A percentile compares a stretch with the other conserved stretches of the same genome.
Conservation (phyloP, 2,797 vertebrate species). For the Meda fulgida region DNA sequence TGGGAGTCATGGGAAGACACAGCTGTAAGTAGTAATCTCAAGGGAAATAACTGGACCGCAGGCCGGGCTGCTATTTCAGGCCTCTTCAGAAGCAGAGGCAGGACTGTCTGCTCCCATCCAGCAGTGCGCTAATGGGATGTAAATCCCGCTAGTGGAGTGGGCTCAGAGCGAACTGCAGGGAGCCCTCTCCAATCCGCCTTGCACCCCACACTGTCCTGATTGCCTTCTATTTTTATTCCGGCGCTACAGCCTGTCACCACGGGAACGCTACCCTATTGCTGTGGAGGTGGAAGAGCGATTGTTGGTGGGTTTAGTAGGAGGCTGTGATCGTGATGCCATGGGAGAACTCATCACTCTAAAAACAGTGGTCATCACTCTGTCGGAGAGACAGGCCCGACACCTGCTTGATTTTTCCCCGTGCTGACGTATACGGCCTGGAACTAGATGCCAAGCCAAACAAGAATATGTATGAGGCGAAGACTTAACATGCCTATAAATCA, state of each 20-base stretch:
- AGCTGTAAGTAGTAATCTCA: slow-evolving; percentile 38
- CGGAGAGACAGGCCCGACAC: slow-evolving; percentile 59
- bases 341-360: slow-evolving; percentile 59
- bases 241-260: slow-evolving; percentile 82
- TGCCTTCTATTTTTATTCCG: slow-evolving; percentile 87
- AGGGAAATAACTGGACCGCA: slow-evolving; percentile 29
- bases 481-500: slow-evolving; percentile 69
- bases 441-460: slow-evolving; percentile 64
- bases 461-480: slow-evolving; percentile 62
- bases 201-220: slow-evolving; percentile 77
- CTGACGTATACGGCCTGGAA: slow-evolving; percentile 49
- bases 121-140: slow-evolving; percentile 69
- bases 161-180: slow-evolving; percentile 76
- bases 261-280: slow-evolving; percentile 75
- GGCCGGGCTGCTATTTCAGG: slow-evolving; percentile 30
- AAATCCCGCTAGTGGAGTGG: slow-evolving; percentile 60
- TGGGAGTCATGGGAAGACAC: slow-evolving; percentile 31
- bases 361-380: slow-evolving; percentile 39
- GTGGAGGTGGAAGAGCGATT: slow-evolving; percentile 69
- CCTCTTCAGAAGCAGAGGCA: slow-evolving; percentile 8
- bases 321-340: slow-evolving; percentile 66
- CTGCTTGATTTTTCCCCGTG: slow-evolving; percentile 66
- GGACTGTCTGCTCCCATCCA: slow-evolving; percentile 46
- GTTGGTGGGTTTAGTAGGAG: slow-evolving; percentile 50
- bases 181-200: slow-evolving; percentile 80